Evolutionary conservation across 1,140 invertebrate genomes (phyloP).

Genomic region (Drosophila grimshawi): DNA sequence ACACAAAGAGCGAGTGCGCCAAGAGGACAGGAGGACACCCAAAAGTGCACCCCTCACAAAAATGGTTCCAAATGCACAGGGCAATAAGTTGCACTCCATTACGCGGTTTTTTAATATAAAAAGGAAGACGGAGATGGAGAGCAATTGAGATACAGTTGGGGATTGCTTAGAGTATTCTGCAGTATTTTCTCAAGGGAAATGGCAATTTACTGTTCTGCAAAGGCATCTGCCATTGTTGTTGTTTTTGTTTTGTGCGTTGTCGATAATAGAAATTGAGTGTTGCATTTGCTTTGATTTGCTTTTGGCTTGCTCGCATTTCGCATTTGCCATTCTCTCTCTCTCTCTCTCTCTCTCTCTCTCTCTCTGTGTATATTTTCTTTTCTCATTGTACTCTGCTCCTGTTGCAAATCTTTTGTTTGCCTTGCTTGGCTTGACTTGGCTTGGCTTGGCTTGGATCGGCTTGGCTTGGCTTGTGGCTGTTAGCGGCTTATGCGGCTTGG

Average conservation of each 20-base stretch:
- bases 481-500: constrained; percentile 26
- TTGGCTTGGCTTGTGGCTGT: constrained; percentile 47
- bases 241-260: constrained; percentile 37
- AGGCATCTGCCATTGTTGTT: constrained; percentile 15
- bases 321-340: constrained; percentile 56
- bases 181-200: constrained; percentile 47
- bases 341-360: neutral
- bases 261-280: constrained; percentile 78
- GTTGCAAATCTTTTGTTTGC: constrained; percentile 75
- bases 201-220: constrained; percentile 56
- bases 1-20: constrained; percentile 20
- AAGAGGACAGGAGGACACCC: neutral
- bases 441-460: constrained; percentile 44
- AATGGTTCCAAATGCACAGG: constrained; percentile 36
- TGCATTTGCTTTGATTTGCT: constrained; percentile 78
- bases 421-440: constrained; percentile 49
- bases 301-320: constrained; percentile 41
- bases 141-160: neutral
- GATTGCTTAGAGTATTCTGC: constrained; percentile 4
- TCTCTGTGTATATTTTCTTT: constrained; percentile 14
- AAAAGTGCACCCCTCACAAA: neutral
- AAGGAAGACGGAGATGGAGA: constrained; percentile 7
- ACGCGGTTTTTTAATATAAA: constrained; percentile 69
- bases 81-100: constrained; percentile 76
- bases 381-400: constrained; percentile 39